Conservation (phyloP, 2,113 vertebrate genomes). For the Bambusicola thoracicus region DNA sequence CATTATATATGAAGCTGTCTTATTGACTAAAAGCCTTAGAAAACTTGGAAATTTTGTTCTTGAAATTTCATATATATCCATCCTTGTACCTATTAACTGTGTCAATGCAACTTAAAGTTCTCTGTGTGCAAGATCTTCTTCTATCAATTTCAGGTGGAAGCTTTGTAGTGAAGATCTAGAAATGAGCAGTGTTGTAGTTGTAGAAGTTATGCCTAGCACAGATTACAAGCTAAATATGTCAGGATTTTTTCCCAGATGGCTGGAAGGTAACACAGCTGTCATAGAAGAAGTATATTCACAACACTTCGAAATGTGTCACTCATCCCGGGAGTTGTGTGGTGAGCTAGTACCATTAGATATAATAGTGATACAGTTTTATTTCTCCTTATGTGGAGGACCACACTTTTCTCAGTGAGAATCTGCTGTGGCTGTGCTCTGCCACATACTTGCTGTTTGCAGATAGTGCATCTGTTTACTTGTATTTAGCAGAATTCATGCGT, state of each 20-base stretch:
- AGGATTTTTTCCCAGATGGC: conserved; percentile 25
- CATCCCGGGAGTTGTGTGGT: background rate
- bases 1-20: background rate
- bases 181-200: conserved; percentile 6
- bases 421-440: background rate
- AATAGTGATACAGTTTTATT: background rate
- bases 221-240: conserved; percentile 41
- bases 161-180: conserved; percentile 13
- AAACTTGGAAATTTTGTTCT: background rate
- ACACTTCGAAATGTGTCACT: conserved; percentile 1
- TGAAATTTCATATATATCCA: background rate
- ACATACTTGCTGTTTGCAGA: background rate
- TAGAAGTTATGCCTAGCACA: background rate
- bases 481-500: background rate
- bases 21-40: background rate
- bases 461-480: background rate
- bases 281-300: background rate
- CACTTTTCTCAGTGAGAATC: background rate
- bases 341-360: background rate
- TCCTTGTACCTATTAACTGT: background rate
- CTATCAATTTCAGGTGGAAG: background rate
- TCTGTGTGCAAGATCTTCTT: background rate
- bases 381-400: background rate
- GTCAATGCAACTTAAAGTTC: rapidly evolving
- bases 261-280: background rate